A percentile compares a stretch with the other conserved stretches of the same genome.
These are phyloP conservation scores for Pocillopora grandis DNA, from an alignment of 92 coral and sea anemone genomes.

Conservation along the genomic window DNA sequence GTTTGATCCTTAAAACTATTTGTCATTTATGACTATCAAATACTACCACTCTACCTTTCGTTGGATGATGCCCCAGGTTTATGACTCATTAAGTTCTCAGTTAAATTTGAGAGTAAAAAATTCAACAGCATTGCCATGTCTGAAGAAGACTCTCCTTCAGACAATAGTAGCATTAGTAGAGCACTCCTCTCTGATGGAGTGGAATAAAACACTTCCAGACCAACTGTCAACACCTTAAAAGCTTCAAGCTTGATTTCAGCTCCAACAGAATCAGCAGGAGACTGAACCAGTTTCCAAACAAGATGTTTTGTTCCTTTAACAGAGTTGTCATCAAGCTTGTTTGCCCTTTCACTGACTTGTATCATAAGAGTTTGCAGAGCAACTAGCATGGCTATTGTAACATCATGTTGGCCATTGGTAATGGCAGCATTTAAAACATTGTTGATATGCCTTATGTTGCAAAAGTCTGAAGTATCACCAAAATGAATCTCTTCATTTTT, in stretches of 20 bases:
- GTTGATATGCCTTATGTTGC: conserved; percentile 42
- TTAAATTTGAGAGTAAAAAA: conserved; percentile 52
- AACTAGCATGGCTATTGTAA: conserved; percentile 58
- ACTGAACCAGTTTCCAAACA: conserved; percentile 67
- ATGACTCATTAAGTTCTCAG: conserved; percentile 27
- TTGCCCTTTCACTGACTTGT: conserved; percentile 21
- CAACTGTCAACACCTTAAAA: conserved; percentile 59
- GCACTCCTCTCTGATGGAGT: conserved; percentile 75
- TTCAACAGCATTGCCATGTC: conserved; percentile 55
- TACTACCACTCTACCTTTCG: conserved; percentile 30
- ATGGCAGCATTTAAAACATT: conserved; percentile 60
- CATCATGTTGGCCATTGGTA: conserved; percentile 38
- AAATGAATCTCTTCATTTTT: conserved; percentile 7
- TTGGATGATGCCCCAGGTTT: conserved; percentile 5
- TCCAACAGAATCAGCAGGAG: conserved; percentile 30
- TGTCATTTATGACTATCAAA: neutral
- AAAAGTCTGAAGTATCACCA: conserved; percentile 37
- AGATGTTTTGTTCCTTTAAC: conserved; percentile 47
- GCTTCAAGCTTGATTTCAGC: conserved; percentile 62
- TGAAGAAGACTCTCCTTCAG: conserved; percentile 56
- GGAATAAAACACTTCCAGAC: conserved; percentile 76
- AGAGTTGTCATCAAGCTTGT: conserved; percentile 44
- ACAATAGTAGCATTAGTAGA: conserved; percentile 67
- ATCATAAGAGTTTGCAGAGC: conserved; percentile 72
- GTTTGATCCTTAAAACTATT: too few species aligned